Conservation (phyloP, 2,797 vertebrate species). For the Numenius phaeopus region DNA sequence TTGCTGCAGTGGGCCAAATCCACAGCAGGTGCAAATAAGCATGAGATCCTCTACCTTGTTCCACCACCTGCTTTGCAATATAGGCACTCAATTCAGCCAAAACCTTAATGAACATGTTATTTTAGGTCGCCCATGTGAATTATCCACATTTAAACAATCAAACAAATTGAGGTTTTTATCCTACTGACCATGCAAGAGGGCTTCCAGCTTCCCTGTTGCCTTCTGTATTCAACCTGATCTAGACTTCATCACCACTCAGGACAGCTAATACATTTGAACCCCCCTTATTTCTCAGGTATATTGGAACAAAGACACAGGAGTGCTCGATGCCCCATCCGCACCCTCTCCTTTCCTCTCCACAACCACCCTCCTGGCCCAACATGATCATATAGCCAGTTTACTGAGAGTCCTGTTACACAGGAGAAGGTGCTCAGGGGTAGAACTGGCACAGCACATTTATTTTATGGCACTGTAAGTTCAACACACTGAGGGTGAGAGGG, state of each 20-base stretch:
- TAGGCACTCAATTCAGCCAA: not conserved
- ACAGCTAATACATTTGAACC: fast-evolving
- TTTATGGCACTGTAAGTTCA: not conserved
- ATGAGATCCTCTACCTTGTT: not conserved
- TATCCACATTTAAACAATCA: not conserved
- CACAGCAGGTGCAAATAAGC: constrained; percentile 7
- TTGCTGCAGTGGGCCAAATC: not conserved
- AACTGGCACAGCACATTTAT: not conserved
- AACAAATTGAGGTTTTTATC: not conserved
- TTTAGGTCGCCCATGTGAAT: not conserved
- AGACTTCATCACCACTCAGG: not conserved
- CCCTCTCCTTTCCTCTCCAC: not conserved
- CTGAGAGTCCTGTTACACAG: not conserved
- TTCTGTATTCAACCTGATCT: not conserved
- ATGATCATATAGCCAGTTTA: fast-evolving
- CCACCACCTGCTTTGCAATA: not conserved
- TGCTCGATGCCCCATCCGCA: not conserved
- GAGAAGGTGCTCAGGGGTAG: not conserved
- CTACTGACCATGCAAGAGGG: too few relatives aligned
- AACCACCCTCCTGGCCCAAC: fast-evolving
- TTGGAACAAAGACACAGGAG: not conserved
- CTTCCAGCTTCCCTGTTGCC: not conserved
- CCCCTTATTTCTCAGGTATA: not conserved
- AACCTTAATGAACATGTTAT: not conserved
- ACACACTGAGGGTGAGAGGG: fast-evolving